These are phyloP conservation scores for Agrochola lota DNA, from an alignment of 2,888 invertebrate species.

Conservation along the genomic window DNA sequence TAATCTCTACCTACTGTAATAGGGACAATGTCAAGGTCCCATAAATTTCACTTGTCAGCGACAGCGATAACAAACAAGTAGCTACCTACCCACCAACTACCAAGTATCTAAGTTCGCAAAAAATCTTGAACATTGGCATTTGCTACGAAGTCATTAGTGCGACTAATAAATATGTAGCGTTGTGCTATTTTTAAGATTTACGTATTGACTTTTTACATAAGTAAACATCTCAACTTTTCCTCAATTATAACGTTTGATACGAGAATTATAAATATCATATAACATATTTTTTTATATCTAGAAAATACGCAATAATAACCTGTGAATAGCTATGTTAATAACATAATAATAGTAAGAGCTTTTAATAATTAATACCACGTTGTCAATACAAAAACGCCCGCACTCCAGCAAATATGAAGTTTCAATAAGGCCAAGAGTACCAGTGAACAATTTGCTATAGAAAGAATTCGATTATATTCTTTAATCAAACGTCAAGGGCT, in stretches of 20 bases:
- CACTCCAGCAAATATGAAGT: neutral
- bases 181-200: constrained; percentile 34
- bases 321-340: neutral
- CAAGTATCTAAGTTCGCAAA: constrained; percentile 10
- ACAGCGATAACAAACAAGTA: constrained; percentile 39
- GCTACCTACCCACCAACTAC: constrained; percentile 8
- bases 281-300: neutral
- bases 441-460: constrained; percentile 9
- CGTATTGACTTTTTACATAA: constrained; percentile 10
- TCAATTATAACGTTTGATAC: constrained; percentile 19
- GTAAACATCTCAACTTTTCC: constrained; percentile 37
- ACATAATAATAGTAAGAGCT: neutral
- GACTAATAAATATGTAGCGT: constrained; percentile 5
- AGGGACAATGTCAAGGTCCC: constrained; percentile 84
- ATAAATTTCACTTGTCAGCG: constrained; percentile 75
- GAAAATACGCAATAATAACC: constrained; percentile 15
- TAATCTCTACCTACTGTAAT: constrained; percentile 76
- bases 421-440: neutral
- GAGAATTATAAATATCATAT: neutral
- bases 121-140: constrained; percentile 17
- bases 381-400: constrained; percentile 12
- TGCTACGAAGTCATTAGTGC: constrained; percentile 22
- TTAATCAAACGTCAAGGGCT: constrained; percentile 27
- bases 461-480: constrained; percentile 37
- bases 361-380: constrained; percentile 15